Percentiles rank a stretch among this genome's conserved stretches.
Evolutionary conservation across 2,113 vertebrate genomes (phyloP).

Genomic region (Tonatia bakeri): DNA sequence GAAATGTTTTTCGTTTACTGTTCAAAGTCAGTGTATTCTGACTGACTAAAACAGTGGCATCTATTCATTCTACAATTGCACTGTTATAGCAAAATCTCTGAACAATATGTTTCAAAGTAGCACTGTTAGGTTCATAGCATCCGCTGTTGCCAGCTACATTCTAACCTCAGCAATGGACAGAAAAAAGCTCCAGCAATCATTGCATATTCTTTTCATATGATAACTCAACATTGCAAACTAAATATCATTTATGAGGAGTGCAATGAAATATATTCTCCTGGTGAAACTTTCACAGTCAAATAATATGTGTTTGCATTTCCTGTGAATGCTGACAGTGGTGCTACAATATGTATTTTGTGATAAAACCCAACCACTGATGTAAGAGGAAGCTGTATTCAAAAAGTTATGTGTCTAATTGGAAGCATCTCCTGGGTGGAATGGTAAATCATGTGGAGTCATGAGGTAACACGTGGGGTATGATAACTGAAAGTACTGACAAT

Average conservation of each 20-base stretch:
- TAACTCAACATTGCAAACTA: background rate
- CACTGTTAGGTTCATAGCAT: background rate
- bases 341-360: background rate
- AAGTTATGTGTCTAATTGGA: background rate
- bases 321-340: background rate
- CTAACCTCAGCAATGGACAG: constrained; percentile 35
- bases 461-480: background rate
- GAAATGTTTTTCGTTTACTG: background rate
- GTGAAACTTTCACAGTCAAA: background rate
- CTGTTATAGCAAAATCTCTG: background rate
- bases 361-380: background rate
- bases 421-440: background rate
- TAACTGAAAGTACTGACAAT: background rate
- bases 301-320: background rate
- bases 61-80: background rate
- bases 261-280: background rate
- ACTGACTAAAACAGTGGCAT: background rate
- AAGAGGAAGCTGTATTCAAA: background rate
- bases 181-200: accelerated
- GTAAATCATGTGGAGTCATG: background rate
- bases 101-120: constrained; percentile 48
- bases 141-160: background rate
- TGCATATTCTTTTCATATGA: background rate
- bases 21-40: background rate
- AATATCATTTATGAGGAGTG: background rate